Evolutionary conservation across 2,797 vertebrate genomes (phyloP), one percentile per base, ranked within the genome.

Genomic region (Neosalanx taihuensis): DNA sequence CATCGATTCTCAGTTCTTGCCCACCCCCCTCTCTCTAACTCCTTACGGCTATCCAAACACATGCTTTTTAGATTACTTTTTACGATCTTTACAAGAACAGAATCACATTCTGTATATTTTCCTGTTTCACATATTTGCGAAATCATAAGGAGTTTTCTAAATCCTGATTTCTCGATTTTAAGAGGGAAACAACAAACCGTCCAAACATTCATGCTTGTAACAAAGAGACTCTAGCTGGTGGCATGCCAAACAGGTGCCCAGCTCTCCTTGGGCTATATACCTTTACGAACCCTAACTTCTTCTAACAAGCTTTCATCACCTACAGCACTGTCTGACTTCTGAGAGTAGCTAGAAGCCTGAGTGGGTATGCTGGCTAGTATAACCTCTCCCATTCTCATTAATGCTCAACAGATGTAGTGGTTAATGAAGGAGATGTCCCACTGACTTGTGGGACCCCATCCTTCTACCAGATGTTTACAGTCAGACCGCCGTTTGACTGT

Each of bases 381-480:
- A 72, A 76, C 73, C 76, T 64, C 73, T 76, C 79, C 75, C 72
- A 75, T 67, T 31, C 73, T 81, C 72, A 84, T 86, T 88, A 87
- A 81, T 77, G 73, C 71, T 72, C 72, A 67, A 78, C 82, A 84
- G 81, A 76, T 79, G 83, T 72, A 66, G 70, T 13, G 46, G 66
- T 83, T 88, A 83, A 86, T 84, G 80, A 81, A 80, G 62, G 64
- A 83, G 77, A 79, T 74, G 77, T 78, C 70, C 71, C n/a, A 64
- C 76, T 67, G 78, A 80, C 61, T 58, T 67, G 46, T 53, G 58
- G 35, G 23, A 65, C 33, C n/a, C 53, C 30, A 20, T 59, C 29
- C 58, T 23, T 15, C 12, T 9, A 65, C 85, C 79, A 88, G 86
- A 87, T 89, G 86, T 82, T 26, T 37, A 64, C 15, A 63, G 37